Conservation (phyloP, 2,113 vertebrate species). For the Prochilodus magdalenae region DNA sequence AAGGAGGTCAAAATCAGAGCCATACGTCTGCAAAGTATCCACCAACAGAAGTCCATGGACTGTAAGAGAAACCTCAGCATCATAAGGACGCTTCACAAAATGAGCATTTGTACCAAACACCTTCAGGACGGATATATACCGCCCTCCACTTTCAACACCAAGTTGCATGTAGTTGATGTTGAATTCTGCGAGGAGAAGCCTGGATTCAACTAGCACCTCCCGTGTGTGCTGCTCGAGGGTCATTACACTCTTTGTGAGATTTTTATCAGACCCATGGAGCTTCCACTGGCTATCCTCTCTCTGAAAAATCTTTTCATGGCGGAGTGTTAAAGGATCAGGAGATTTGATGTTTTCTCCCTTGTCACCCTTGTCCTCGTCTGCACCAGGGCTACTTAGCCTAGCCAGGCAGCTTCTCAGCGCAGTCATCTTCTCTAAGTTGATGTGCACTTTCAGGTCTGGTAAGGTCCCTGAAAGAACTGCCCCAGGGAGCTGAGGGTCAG, state of each 20-base stretch:
- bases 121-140: slow-evolving; percentile 96
- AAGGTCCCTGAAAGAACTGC: slow-evolving; percentile 91
- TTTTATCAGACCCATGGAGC: slow-evolving; percentile 89
- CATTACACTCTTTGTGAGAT: slow-evolving; percentile 92
- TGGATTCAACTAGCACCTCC: slow-evolving; percentile 94
- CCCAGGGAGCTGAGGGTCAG: slow-evolving; percentile 93
- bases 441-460: slow-evolving; percentile 95
- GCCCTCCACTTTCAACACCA: slow-evolving; percentile 91
- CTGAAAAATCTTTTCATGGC: slow-evolving; percentile 88
- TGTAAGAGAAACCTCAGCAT: slow-evolving; percentile 90
- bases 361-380: slow-evolving; percentile 63
- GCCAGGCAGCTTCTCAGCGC: slow-evolving; percentile 89
- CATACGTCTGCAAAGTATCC: slow-evolving; percentile 95
- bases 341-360: slow-evolving; percentile 51
- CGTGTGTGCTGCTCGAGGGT: slow-evolving; percentile 91
- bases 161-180: slow-evolving; percentile 97
- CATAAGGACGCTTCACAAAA: slow-evolving; percentile 96
- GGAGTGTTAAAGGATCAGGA: slow-evolving; percentile 76
- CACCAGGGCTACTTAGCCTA: slow-evolving; percentile 76
- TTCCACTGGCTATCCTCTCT: slow-evolving; percentile 84
- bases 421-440: slow-evolving; percentile 94
- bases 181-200: slow-evolving; percentile 93
- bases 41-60: slow-evolving; percentile 94
- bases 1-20: slow-evolving; percentile 95
- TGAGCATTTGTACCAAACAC: slow-evolving; percentile 95